phyloP scores from a whole-genome alignment of 2,888 invertebrate genomes.

The Andrena fulva region DNA sequence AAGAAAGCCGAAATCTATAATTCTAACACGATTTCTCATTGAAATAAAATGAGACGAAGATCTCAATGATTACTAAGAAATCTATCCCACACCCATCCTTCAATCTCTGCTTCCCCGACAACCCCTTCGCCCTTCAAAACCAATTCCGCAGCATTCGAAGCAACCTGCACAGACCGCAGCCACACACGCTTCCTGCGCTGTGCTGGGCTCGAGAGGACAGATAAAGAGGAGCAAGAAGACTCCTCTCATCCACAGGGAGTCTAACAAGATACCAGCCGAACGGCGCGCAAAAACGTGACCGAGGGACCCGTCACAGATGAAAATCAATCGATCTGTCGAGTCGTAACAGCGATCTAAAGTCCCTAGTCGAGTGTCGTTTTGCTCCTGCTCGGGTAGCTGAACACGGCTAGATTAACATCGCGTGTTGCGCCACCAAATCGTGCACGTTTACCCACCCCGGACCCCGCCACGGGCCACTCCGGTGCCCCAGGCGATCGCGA shows the following conservation, averaged over 20 bases:
- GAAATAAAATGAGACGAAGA: no score
- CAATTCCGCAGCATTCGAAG: not conserved
- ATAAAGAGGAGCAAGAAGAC: not conserved
- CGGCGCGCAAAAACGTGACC: not conserved
- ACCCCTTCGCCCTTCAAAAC: no score
- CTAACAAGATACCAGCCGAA: not conserved
- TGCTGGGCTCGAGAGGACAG: not conserved
- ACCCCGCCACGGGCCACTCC: not conserved
- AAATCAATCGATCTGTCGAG: conserved; percentile 8
- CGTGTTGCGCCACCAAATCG: conserved; percentile 67
- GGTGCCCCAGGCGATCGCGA: conserved; percentile 36
- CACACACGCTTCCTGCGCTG: not conserved
- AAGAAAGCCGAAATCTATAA: no score
- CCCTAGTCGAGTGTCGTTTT: not conserved
- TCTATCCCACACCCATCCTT: no score
- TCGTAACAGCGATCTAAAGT: conserved; percentile 56
- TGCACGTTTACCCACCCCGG: conserved; percentile 46
- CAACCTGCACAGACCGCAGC: not conserved
- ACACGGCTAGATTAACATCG: conserved; percentile 70
- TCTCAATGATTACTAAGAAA: no score
- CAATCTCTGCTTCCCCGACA: no score
- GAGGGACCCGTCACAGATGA: not conserved
- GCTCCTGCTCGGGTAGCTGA: conserved; percentile 42
- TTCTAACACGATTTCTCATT: no score
- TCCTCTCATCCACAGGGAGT: not conserved